Percentiles rank a stretch among this genome's conserved stretches.
Conservation (phyloP, 1,140 invertebrate species). For the Danaus melanippus region DNA sequence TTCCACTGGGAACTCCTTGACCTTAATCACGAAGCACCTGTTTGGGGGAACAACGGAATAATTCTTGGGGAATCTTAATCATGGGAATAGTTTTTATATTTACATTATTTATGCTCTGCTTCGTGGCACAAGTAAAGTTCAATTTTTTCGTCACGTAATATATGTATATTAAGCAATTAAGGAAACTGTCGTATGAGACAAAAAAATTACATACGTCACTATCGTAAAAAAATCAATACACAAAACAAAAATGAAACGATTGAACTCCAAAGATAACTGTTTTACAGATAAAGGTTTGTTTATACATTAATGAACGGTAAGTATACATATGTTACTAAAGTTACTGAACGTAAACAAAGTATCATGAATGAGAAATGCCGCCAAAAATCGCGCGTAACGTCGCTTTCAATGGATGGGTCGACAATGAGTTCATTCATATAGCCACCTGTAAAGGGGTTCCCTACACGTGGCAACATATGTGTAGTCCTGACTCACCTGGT, state of each 20-base stretch:
- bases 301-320: too few relatives aligned
- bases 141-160: neutral
- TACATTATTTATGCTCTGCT: neutral
- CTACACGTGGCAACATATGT: constrained; percentile 65
- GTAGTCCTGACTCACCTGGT: constrained; percentile 58
- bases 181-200: too few relatives aligned
- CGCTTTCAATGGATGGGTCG: constrained; percentile 52
- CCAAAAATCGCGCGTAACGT: constrained; percentile 61
- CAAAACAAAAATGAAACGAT: too few relatives aligned
- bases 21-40: constrained; percentile 59
- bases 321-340: too few relatives aligned
- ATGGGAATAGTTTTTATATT: constrained; percentile 46
- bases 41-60: constrained; percentile 31
- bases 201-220: too few relatives aligned
- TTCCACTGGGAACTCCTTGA: constrained; percentile 59
- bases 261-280: too few relatives aligned
- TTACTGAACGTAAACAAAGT: constrained; percentile 20
- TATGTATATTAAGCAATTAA: neutral
- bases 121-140: neutral
- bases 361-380: constrained; percentile 27
- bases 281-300: too few relatives aligned
- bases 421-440: constrained; percentile 56
- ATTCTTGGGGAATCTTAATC: constrained; percentile 56
- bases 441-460: constrained; percentile 63
- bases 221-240: too few relatives aligned